Conservation (phyloP, 2,113 vertebrate genomes). For the Tonatia bakeri region DNA sequence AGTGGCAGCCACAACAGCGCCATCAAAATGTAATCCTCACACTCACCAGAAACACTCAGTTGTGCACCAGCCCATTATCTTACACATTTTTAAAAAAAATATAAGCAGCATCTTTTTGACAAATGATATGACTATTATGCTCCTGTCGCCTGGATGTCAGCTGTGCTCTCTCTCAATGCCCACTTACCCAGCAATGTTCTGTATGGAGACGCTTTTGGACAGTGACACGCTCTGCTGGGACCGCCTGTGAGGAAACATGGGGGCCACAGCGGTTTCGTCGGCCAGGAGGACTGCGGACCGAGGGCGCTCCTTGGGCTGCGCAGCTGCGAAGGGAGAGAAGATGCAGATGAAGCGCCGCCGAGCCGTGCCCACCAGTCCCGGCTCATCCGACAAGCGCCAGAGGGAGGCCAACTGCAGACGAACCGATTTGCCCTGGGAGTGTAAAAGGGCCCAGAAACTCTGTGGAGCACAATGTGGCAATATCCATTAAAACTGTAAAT, state of each 20-base stretch:
- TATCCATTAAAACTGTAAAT: neutral
- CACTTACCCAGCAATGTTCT: conserved; percentile 97
- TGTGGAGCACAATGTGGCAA: neutral
- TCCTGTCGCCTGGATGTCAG: neutral
- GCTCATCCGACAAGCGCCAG: neutral
- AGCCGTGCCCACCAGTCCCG: too few species aligned
- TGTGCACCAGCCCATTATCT: neutral
- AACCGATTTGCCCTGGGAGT: too few species aligned
- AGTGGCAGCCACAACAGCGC: rapidly evolving
- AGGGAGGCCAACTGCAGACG: neutral
- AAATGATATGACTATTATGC: neutral
- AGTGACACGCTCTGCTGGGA: conserved; percentile 85
- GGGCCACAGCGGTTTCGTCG: conserved; percentile 82
- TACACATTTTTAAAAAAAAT: neutral
- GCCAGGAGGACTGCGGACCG: conserved; percentile 92
- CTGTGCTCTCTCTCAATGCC: neutral
- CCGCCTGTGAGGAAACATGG: conserved; percentile 80
- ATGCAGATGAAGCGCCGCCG: rapidly evolving
- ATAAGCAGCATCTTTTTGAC: neutral
- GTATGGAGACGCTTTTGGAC: conserved; percentile 97
- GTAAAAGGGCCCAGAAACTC: neutral
- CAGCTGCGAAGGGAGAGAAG: conserved; percentile 74
- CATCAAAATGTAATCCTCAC: rapidly evolving
- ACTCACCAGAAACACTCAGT: rapidly evolving
- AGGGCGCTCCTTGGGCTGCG: conserved; percentile 91